A percentile compares a stretch with the other conserved stretches of the same genome.
phyloP scores from a whole-genome alignment of 2,797 vertebrate genomes.

The Balearica regulorum region DNA sequence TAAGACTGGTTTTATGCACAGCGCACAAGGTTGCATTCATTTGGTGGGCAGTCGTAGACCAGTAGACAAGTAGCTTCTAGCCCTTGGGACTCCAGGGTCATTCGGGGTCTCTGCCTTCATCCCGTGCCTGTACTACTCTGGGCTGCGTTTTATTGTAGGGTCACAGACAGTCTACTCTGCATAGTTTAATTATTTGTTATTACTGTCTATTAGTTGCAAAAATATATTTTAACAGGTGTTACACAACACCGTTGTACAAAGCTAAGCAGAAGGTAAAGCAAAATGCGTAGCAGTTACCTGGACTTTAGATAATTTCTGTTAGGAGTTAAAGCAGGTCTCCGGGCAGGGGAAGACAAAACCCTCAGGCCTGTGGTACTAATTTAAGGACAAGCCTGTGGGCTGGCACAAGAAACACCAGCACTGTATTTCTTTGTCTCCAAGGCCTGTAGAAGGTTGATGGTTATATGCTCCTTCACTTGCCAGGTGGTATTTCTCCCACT shows the following conservation, averaged over 20 bases:
- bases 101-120: not conserved
- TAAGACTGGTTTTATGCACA: accelerated
- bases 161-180: not conserved
- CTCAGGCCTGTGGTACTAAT: not conserved
- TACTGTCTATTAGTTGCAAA: not conserved
- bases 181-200: not conserved
- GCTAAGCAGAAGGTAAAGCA: not conserved
- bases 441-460: not conserved
- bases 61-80: not conserved
- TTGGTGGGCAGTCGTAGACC: not conserved
- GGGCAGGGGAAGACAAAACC: not conserved
- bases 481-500: not conserved
- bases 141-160: not conserved
- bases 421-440: not conserved
- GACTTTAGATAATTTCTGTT: not conserved
- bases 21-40: not conserved
- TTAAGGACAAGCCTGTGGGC: not conserved
- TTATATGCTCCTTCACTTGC: not conserved
- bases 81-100: not conserved
- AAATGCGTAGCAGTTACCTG: not conserved
- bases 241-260: not conserved
- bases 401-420: not conserved
- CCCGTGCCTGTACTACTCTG: not conserved
- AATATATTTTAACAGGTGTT: not conserved
- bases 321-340: not conserved